phyloP scores from a whole-genome alignment of 2,888 invertebrate genomes.

The Acronicta leporina region DNA sequence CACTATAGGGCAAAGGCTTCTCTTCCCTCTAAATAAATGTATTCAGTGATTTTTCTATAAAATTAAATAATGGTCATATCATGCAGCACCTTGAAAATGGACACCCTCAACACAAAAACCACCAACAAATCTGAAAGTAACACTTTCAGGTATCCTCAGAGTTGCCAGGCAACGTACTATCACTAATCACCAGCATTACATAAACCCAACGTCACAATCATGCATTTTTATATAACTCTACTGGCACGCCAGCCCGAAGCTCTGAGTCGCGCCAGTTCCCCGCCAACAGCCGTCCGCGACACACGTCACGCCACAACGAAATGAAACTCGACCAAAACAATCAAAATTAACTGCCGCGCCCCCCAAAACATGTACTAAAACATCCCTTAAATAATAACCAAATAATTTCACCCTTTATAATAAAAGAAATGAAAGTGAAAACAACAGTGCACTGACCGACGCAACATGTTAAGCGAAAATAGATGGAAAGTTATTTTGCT shows the following conservation, averaged over 20 bases:
- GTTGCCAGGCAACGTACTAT: conserved; percentile 61
- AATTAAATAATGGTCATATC: too few relatives aligned
- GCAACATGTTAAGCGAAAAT: conserved; percentile 84
- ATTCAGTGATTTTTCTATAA: too few relatives aligned
- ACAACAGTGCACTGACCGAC: conserved; percentile 80
- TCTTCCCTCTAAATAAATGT: too few relatives aligned
- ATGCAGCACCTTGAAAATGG: not conserved
- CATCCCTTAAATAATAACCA: conserved; percentile 41
- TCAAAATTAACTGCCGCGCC: conserved; percentile 49
- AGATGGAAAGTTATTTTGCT: conserved; percentile 86
- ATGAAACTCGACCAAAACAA: conserved; percentile 59
- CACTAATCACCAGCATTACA: conserved; percentile 67
- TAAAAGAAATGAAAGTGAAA: conserved; percentile 84
- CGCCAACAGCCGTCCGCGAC: conserved; percentile 50
- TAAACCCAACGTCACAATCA: conserved; percentile 65
- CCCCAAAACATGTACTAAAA: conserved; percentile 66
- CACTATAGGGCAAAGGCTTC: too few relatives aligned
- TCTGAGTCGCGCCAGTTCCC: conserved; percentile 47
- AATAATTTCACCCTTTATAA: conserved; percentile 48
- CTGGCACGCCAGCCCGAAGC: conserved; percentile 34
- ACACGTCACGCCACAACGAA: conserved; percentile 61
- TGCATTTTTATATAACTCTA: conserved; percentile 70
- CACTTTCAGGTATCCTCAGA: conserved; percentile 59
- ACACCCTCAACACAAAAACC: conserved; percentile 3
- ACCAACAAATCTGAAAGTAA: conserved; percentile 52